Conservation (phyloP, 64 coral and sea anemone genomes). For the Pocillopora verrucosa region DNA sequence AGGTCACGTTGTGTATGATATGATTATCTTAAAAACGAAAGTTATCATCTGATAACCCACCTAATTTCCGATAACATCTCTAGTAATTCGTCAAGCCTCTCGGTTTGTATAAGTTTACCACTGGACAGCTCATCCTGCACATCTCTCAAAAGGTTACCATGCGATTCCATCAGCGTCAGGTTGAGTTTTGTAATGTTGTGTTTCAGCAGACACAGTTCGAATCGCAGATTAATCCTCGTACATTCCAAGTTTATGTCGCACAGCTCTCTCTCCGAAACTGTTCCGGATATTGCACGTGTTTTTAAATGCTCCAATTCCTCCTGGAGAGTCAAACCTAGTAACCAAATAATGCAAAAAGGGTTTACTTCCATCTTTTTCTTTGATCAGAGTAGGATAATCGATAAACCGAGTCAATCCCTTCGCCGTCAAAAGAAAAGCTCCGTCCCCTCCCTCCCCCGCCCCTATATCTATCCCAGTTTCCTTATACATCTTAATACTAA, state of each 20-base stretch:
- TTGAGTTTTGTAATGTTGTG: slow-evolving; percentile 1
- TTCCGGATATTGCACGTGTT: slow-evolving; percentile 9
- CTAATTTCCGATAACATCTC: slow-evolving; percentile 5
- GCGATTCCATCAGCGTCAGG: slow-evolving; percentile 13
- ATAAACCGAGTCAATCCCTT: no score
- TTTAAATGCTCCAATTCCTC: slow-evolving; percentile 34
- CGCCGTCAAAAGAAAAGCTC: no score
- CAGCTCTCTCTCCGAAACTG: slow-evolving; percentile 36
- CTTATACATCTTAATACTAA: no score
- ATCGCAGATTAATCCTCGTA: slow-evolving; percentile 43
- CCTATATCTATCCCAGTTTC: no score
- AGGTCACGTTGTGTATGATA: no score
- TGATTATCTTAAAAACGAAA: neutral
- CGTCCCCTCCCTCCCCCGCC: no score
- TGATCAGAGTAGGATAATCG: no score
- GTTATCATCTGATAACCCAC: neutral
- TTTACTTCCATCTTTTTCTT: no score
- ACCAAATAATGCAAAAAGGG: neutral
- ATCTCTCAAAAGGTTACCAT: neutral
- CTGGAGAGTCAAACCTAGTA: neutral
- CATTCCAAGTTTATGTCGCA: slow-evolving; percentile 51
- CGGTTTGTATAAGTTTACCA: slow-evolving; percentile 14
- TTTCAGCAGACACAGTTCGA: slow-evolving; percentile 47
- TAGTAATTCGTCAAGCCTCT: slow-evolving; percentile 5
- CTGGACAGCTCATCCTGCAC: slow-evolving; percentile 18